A percentile compares a stretch with the other conserved stretches of the same genome.
Evolutionary conservation across 1,140 invertebrate species (phyloP).

Genomic region (Melitaea cinxia): DNA sequence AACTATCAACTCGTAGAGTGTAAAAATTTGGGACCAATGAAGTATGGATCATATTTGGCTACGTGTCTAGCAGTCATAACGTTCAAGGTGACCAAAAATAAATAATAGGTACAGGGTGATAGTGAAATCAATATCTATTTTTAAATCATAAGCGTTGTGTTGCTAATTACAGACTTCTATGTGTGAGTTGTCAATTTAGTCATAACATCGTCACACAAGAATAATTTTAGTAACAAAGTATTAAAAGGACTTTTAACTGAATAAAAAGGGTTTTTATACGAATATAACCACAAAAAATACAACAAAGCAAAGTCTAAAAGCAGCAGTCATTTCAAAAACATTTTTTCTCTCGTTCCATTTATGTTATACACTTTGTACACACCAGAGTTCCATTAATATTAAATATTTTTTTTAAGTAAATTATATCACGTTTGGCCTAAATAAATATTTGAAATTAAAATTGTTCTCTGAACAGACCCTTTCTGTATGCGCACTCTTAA

Average conservation of each 20-base stretch:
- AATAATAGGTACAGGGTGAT: neutral
- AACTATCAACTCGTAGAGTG: too few species aligned
- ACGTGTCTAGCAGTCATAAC: too few species aligned
- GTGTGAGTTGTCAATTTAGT: too few species aligned
- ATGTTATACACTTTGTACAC: neutral
- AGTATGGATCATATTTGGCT: too few species aligned
- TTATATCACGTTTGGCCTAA: constrained; percentile 8
- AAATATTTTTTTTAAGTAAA: neutral
- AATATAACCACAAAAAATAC: neutral
- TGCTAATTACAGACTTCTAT: neutral
- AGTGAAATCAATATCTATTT: constrained; percentile 10
- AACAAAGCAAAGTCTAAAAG: neutral
- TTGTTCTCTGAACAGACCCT: neutral
- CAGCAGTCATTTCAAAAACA: neutral
- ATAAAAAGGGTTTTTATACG: neutral
- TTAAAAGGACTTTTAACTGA: too few species aligned
- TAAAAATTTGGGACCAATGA: too few species aligned
- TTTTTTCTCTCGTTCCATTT: neutral
- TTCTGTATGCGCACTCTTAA: too few species aligned
- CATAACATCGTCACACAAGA: too few species aligned
- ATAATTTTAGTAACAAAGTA: too few species aligned
- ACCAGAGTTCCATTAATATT: neutral
- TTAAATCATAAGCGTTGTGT: constrained; percentile 6
- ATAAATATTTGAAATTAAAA: constrained; percentile 19
- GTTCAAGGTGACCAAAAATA: neutral